Evolutionary conservation across 2,797 vertebrate genomes (phyloP).

Genomic region (Cygnus olor): DNA sequence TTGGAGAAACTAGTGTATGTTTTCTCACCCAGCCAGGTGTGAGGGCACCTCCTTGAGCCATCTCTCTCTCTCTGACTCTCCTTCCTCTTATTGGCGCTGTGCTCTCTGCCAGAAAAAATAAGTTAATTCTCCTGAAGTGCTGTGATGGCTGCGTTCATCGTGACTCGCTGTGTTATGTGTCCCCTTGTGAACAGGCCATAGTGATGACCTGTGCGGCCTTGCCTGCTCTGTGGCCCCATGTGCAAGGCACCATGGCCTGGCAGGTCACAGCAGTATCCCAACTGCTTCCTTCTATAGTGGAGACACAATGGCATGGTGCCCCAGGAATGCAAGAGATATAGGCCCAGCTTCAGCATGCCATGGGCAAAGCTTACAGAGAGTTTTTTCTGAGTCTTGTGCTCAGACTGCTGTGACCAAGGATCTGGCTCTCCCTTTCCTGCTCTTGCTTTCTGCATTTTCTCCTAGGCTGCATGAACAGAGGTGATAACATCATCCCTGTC

Average conservation of each 20-base stretch:
- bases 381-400: neutral
- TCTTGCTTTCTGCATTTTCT: neutral
- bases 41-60: neutral
- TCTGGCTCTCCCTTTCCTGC: neutral
- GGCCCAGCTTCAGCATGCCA: neutral
- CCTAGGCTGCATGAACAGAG: neutral
- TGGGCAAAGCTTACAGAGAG: neutral
- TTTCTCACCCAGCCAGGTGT: neutral
- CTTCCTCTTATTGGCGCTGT: neutral
- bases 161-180: neutral
- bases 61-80: neutral
- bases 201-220: neutral
- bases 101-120: neutral
- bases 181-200: neutral
- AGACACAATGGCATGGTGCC: neutral
- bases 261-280: neutral
- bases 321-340: no score
- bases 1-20: neutral
- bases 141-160: rapidly evolving
- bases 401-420: neutral
- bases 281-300: neutral
- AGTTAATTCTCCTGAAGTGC: neutral
- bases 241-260: neutral
- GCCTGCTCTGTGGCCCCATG: neutral
- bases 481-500: neutral